Conservation (phyloP, 2,797 vertebrate species). For the Rhabdomys pumilio region DNA sequence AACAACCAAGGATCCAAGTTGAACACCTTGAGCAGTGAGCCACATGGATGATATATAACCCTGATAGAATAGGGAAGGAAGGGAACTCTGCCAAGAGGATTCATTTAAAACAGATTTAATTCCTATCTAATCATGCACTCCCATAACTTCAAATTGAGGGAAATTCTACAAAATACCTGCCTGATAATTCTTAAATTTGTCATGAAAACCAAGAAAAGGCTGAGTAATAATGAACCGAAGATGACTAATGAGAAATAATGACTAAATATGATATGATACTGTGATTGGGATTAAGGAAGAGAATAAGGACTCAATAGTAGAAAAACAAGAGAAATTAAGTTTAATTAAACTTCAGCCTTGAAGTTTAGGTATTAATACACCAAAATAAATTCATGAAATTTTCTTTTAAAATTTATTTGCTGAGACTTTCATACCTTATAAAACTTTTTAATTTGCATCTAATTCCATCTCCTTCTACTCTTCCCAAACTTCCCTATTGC, state of each 20-base stretch:
- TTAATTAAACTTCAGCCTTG: background rate
- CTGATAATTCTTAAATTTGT: background rate
- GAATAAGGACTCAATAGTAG: background rate
- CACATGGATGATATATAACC: background rate
- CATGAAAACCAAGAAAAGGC: conserved; percentile 26
- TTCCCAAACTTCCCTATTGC: background rate
- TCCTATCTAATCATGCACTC: background rate
- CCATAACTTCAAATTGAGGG: background rate
- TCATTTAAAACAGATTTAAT: background rate
- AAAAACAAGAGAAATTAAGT: background rate
- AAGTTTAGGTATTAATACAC: background rate
- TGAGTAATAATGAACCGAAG: background rate
- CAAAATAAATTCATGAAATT: background rate
- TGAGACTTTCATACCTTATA: background rate
- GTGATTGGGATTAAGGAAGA: background rate
- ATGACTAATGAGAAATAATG: background rate
- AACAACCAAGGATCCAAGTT: background rate
- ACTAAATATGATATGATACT: background rate
- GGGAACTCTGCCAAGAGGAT: background rate
- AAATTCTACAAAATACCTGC: background rate
- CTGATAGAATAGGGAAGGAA: too few relatives aligned
- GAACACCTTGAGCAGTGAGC: background rate
- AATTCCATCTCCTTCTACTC: background rate
- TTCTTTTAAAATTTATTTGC: background rate
- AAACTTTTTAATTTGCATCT: background rate